Conservation (phyloP, 2,113 vertebrate species). For the Chlamydotis undulata region DNA sequence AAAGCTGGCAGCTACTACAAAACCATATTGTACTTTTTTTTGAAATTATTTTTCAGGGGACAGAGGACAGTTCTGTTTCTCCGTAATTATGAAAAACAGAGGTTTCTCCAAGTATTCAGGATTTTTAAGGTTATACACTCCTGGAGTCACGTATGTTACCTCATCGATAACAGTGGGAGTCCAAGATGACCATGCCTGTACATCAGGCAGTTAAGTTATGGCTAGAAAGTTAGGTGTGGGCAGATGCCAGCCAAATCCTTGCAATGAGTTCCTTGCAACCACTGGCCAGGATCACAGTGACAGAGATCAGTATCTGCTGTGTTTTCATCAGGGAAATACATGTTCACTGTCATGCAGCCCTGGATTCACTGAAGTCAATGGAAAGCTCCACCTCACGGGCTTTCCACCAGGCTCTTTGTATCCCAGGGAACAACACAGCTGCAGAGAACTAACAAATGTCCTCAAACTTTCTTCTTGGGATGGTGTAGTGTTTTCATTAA, state of each 20-base stretch:
- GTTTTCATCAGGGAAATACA: background rate
- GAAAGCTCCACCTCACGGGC: background rate
- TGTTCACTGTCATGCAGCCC: background rate
- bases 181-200: background rate
- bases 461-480: background rate
- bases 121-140: background rate
- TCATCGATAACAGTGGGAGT: background rate
- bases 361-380: background rate
- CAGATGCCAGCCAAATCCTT: background rate
- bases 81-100: background rate
- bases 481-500: slow-evolving; percentile 8
- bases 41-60: background rate
- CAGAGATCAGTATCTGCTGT: background rate
- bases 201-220: background rate
- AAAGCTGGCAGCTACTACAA: background rate
- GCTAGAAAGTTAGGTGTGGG: fast-evolving
- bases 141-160: background rate
- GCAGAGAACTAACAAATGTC: background rate
- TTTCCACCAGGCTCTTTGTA: background rate
- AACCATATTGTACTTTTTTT: background rate
- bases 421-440: background rate
- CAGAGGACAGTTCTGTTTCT: background rate
- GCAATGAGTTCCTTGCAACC: background rate
- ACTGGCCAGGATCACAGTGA: background rate
- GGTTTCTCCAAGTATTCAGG: background rate